Evolutionary conservation across 30 jellyfish, hydroid and myxozoan species (phyloP), one percentile per base, ranked within the genome.

Genomic region (Turritopsis rubra): DNA sequence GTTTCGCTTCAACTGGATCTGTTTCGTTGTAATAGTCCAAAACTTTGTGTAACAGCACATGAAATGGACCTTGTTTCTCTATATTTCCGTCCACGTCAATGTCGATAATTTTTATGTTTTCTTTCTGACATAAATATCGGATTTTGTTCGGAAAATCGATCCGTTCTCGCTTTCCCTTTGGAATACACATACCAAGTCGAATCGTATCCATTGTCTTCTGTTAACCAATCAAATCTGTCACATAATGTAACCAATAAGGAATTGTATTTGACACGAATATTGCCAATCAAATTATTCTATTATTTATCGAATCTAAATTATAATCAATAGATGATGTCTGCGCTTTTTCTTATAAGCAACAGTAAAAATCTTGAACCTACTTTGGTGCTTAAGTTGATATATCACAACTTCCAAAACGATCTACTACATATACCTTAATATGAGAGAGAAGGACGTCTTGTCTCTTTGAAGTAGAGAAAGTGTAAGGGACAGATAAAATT

Each of bases 31-130:
- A 75, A 70, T 65, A 88, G 60, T 92, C 98, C 30, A 85, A 65
- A 0, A 88, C 81, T 80, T 92, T 92, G 88, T 92, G 98, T 66
- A 92, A 54, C 52, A 92, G 84, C 4, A 87, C 73, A 72, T 87
- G 91, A 81, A 84, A 92, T 26, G 96, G 95, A 26, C 98, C 98
- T 82, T 84, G 95, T 23, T 66, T 84, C 24, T 83, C 92, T 28
- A 90, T 0, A 18, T 84, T 73, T 26, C 18, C 76, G 5, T 77
- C 87, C 52, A 83, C 72, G 60, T 91, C 86, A 21, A 91, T 87
- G 21, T 84, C 95, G 28, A 73, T 76, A 25, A 91, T 30, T 54
- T 73, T 54, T 7, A 91, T 90, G 73, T 72, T 66, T 16, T 53
- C 82, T 28, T 60, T 75, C 75, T 77, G 41, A 53, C 97, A 85